These are phyloP conservation scores for Protosalanx chinensis DNA, from an alignment of 2,797 vertebrate genomes.

Conservation along the genomic window DNA sequence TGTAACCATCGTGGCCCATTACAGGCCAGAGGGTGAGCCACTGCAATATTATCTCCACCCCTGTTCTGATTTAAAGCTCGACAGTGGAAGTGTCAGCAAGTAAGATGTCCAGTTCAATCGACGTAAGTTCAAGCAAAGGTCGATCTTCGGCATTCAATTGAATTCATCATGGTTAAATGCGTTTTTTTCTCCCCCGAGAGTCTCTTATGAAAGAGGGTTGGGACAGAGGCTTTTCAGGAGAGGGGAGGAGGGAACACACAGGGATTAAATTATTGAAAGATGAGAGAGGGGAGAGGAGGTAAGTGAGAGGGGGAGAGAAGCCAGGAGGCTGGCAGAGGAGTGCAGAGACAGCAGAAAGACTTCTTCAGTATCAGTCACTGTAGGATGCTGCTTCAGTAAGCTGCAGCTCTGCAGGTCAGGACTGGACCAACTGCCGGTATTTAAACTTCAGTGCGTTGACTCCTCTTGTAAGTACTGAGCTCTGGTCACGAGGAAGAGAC, in stretches of 20 bases:
- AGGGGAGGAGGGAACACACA: not conserved
- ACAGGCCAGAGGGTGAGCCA: slow-evolving; percentile 90
- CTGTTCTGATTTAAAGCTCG: no score
- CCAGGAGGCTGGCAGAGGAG: not conserved
- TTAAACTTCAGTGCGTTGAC: not conserved
- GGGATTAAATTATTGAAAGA: slow-evolving; percentile 7
- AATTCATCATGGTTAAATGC: no score
- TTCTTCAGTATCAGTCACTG: not conserved
- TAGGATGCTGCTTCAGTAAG: not conserved
- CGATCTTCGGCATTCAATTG: no score
- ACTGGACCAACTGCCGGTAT: not conserved
- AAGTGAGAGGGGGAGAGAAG: not conserved
- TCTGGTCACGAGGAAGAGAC: not conserved
- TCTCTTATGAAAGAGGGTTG: not conserved
- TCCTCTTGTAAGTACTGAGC: not conserved
- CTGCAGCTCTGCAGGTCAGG: not conserved
- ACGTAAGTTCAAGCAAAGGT: no score
- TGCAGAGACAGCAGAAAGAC: not conserved
- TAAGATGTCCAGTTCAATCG: not conserved
- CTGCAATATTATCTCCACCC: not conserved
- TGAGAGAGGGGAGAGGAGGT: not conserved
- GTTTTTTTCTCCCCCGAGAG: not conserved
- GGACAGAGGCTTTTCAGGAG: not conserved
- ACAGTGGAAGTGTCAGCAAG: not conserved
- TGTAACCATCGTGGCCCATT: slow-evolving; percentile 92